These are phyloP conservation scores for Agrochola litura DNA, from an alignment of 2,888 invertebrate genomes.

Conservation along the genomic window DNA sequence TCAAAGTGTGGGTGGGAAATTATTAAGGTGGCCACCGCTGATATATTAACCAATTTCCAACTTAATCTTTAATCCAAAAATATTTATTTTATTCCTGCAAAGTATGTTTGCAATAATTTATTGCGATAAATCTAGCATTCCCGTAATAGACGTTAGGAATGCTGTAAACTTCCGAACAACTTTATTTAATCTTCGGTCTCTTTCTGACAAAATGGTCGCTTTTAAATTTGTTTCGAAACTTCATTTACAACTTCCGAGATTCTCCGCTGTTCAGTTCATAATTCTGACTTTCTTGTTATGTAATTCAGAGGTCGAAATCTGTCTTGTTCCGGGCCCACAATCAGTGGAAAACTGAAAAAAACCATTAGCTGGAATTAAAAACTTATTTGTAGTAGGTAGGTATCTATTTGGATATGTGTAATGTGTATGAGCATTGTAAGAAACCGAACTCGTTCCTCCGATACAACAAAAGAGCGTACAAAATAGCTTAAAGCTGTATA, in stretches of 20 bases:
- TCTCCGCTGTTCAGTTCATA: conserved; percentile 57
- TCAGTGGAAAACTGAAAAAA: conserved; percentile 5
- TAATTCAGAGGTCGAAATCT: conserved; percentile 47
- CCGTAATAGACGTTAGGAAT: conserved; percentile 65
- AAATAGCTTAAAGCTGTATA: conserved; percentile 58
- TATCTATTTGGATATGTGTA: conserved; percentile 14
- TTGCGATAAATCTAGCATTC: conserved; percentile 58
- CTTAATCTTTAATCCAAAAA: conserved; percentile 46
- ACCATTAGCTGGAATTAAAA: conserved; percentile 8
- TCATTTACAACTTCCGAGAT: conserved; percentile 61
- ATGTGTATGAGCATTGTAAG: conserved; percentile 31
- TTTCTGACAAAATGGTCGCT: conserved; percentile 64
- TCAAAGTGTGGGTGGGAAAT: conserved; percentile 63
- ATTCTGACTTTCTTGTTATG: conserved; percentile 60
- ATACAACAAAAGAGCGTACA: conserved; percentile 60
- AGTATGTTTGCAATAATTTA: conserved; percentile 55
- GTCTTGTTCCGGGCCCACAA: conserved; percentile 20
- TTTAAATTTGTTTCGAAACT: conserved; percentile 65
- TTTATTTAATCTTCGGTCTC: conserved; percentile 65
- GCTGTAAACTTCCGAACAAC: conserved; percentile 60
- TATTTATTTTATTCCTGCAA: conserved; percentile 55
- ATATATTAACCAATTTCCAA: conserved; percentile 48
- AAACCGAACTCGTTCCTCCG: conserved; percentile 47
- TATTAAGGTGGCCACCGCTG: conserved; percentile 55
- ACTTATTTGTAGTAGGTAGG: background rate